Conservation (phyloP, 2,888 invertebrate genomes). For the Oscheius sp. region DNA sequence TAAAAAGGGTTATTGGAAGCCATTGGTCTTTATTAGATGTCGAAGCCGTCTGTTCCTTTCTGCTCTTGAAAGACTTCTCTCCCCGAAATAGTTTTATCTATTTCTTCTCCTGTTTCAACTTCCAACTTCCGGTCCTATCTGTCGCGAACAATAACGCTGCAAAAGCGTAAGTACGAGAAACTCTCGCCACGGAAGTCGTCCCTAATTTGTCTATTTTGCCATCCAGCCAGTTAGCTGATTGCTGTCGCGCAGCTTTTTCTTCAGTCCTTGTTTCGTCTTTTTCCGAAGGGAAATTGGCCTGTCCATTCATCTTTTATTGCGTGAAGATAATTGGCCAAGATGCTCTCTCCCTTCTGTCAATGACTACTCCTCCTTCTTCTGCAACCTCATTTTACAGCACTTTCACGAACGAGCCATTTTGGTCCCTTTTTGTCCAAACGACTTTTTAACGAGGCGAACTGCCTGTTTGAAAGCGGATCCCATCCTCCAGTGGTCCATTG, state of each 20-base stretch:
- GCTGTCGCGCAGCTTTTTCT: neutral
- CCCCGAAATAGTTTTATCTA: neutral
- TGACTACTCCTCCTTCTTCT: constrained; percentile 17
- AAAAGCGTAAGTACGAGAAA: neutral
- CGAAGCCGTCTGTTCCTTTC: neutral
- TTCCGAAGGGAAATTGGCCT: neutral
- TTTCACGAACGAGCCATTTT: neutral
- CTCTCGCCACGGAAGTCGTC: constrained; percentile 26
- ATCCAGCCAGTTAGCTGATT: constrained; percentile 34
- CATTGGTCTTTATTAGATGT: neutral
- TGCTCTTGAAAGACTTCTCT: neutral
- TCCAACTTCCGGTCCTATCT: too few species aligned
- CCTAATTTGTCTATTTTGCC: constrained; percentile 36
- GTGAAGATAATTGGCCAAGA: too few species aligned
- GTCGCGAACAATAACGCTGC: too few species aligned
- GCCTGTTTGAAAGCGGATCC: neutral
- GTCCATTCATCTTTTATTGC: too few species aligned
- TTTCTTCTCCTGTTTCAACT: too few species aligned
- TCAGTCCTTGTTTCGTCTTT: neutral
- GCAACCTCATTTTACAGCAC: neutral
- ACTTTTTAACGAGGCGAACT: neutral
- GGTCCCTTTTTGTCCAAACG: neutral
- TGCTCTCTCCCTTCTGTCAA: neutral
- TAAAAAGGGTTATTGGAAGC: too few species aligned
- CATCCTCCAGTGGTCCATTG: neutral